Evolutionary conservation across 2,888 invertebrate genomes (phyloP), one percentile per base, ranked within the genome.

Genomic region (Oscheius myriophilus): DNA sequence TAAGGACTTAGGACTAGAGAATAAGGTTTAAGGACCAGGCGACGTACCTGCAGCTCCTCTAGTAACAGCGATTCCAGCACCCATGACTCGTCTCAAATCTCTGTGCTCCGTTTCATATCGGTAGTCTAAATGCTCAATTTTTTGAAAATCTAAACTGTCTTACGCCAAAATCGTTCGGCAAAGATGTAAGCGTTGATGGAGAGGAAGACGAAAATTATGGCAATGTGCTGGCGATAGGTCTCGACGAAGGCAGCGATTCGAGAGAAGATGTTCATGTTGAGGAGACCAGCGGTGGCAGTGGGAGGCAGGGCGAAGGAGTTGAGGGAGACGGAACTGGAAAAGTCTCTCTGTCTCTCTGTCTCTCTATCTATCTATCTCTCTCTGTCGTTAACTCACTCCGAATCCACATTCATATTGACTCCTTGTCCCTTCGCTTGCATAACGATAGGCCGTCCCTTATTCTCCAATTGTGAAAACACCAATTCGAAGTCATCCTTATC

Each of bases 81-180:
- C 96, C 96, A 96, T 96, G 52, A 96, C 95, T 85, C 96, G 94
- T 0, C 96, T 90, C 79, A 96, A 88, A 87, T 96, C 96, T 26
- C 94, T 92, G 87, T 96, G 95, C 86, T 96, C 96, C 0, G 94
- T 92, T 93, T 96, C 93, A 87, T 95, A 95, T 0, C 95, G 94
- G 87, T 96, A 96, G 89, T 95, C 92, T 92, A 70, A 33, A 78
- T 21, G 16, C 18, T 23, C 53, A 21, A 43, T 26, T n/a, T n/a
- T n/a, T n/a, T n/a, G n/a, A 25, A 49, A 23, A 16, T 21, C 25
- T 59, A 16, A 42, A 42, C 52, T 46, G 3, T 16, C 92, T 90
- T 88, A 92, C 92, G 94, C 67, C 95, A 94, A 86, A 96, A 96
- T 86, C 96, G 90, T 87, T 96, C 95, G 11, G 95, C 92, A 86